Conservation (phyloP, 2,888 invertebrate genomes). For the Griposia aprilina region DNA sequence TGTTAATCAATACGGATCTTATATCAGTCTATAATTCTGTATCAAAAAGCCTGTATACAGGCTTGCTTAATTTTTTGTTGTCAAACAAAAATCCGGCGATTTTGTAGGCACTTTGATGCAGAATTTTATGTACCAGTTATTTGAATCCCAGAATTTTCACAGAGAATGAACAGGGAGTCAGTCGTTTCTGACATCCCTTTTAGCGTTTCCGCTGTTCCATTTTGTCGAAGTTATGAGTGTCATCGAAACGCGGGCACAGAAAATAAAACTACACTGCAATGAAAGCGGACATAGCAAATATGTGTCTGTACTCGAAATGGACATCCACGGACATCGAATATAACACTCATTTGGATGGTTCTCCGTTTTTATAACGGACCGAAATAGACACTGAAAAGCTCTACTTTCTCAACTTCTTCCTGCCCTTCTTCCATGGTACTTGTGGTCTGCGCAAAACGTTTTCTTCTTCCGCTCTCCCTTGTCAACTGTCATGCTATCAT, state of each 20-base stretch:
- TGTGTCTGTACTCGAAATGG: background rate
- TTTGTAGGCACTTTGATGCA: too few relatives aligned
- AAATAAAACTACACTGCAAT: slow-evolving; percentile 22
- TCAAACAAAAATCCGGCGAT: background rate
- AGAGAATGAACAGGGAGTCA: too few relatives aligned
- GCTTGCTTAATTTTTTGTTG: background rate
- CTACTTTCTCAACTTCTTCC: background rate
- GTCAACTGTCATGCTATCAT: background rate
- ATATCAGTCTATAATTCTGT: too few relatives aligned
- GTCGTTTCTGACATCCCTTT: slow-evolving; percentile 12
- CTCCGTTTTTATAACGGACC: too few relatives aligned
- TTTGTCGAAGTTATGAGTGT: slow-evolving; percentile 21
- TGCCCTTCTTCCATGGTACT: background rate
- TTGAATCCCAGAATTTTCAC: background rate
- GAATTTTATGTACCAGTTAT: background rate
- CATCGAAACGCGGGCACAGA: background rate
- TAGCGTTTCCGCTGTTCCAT: slow-evolving; percentile 19
- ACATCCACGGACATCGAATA: background rate
- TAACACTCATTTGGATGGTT: background rate
- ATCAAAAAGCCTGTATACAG: background rate
- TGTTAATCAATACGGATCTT: background rate
- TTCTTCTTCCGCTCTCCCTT: background rate
- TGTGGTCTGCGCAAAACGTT: background rate
- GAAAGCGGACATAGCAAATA: background rate
- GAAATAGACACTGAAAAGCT: background rate